These are phyloP conservation scores for Epizoanthus fatuus DNA, from an alignment of 92 coral and sea anemone genomes.

Conservation along the genomic window DNA sequence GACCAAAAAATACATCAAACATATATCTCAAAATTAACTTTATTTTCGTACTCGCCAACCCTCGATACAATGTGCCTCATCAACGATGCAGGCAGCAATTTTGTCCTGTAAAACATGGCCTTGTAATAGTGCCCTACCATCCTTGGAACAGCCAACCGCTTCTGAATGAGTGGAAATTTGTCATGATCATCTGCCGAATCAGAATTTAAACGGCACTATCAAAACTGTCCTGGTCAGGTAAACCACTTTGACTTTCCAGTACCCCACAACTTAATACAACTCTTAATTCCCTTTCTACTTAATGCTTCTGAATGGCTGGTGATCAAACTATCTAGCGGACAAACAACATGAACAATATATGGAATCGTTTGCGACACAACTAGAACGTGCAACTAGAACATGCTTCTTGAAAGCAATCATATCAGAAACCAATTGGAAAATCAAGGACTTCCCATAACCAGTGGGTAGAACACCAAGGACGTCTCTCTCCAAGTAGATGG, in stretches of 20 bases:
- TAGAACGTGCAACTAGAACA: too few species aligned
- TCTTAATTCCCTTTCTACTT: neutral
- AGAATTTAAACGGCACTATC: too few species aligned
- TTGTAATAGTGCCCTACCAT: slow-evolving; percentile 1
- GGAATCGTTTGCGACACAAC: too few species aligned
- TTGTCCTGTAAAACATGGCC: slow-evolving; percentile 6
- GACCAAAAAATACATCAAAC: too few species aligned
- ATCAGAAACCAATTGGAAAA: too few species aligned
- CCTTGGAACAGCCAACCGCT: neutral
- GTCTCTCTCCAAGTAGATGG: too few species aligned
- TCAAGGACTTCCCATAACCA: too few species aligned
- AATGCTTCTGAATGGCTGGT: slow-evolving; percentile 13
- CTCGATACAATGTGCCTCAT: slow-evolving; percentile 16
- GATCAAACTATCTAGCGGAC: neutral
- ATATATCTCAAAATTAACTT: neutral
- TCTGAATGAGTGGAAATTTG: neutral
- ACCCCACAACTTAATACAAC: slow-evolving; percentile 7
- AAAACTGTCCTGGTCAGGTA: neutral
- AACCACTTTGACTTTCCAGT: slow-evolving; percentile 7
- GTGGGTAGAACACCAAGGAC: too few species aligned
- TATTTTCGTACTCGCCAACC: slow-evolving; percentile 26
- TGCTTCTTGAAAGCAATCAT: too few species aligned
- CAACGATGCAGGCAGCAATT: neutral
- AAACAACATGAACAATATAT: slow-evolving; percentile 4
- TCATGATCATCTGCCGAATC: neutral